Evolutionary conservation across 2,113 vertebrate species (phyloP).

Genomic region (Myotis yumanensis): DNA sequence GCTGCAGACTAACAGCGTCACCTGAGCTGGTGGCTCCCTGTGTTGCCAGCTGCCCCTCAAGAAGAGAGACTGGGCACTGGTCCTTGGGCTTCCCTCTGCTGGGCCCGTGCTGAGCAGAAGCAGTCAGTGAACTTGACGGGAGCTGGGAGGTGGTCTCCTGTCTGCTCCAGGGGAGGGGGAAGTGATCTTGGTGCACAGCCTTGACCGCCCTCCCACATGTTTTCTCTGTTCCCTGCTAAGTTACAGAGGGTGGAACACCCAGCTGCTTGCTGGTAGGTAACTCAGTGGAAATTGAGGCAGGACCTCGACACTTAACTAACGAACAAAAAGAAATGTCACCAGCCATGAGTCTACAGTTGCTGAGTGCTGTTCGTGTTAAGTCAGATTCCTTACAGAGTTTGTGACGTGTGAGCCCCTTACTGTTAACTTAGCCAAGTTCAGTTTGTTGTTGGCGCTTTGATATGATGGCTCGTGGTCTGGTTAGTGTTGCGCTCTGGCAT

Average conservation of each 20-base stretch:
- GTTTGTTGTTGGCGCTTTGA: not conserved
- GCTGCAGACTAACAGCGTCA: not conserved
- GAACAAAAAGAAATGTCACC: not conserved
- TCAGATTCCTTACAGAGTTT: not conserved
- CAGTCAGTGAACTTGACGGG: not conserved
- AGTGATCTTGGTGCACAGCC: not conserved
- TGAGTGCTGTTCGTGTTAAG: not conserved
- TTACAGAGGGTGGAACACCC: not conserved
- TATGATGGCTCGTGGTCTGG: not conserved
- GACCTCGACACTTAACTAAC: not conserved
- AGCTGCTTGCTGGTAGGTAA: not conserved
- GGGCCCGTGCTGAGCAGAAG: not conserved
- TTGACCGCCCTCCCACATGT: not conserved
- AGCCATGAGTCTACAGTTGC: not conserved
- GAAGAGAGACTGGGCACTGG: not conserved
- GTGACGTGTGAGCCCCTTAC: not conserved
- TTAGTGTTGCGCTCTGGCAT: not conserved
- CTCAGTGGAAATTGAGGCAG: not conserved
- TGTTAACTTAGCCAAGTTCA: not conserved
- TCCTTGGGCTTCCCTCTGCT: not conserved
- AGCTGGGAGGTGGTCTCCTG: not conserved
- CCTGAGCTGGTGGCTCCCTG: not conserved
- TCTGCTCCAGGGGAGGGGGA: not conserved
- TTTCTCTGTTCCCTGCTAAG: not conserved
- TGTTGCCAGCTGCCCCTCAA: not conserved